Evolutionary conservation across 2,797 vertebrate species (phyloP).

Genomic region (Rhodeus uyekii): DNA sequence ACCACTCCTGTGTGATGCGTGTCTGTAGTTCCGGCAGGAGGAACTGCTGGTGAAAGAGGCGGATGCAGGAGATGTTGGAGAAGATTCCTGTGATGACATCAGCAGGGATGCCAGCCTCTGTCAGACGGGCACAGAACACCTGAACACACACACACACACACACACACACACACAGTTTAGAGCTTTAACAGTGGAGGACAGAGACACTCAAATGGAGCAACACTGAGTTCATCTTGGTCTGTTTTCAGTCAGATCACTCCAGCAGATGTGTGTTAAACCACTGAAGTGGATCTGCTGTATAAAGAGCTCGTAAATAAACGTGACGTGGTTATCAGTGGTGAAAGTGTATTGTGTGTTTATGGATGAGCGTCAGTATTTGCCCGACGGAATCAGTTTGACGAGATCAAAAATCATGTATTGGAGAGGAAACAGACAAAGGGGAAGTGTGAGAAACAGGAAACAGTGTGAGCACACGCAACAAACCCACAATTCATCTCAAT

Average conservation of each 20-base stretch:
- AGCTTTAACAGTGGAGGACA: not conserved
- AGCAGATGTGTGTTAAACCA: no score
- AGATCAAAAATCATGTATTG: not conserved
- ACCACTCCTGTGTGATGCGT: conserved; percentile 94
- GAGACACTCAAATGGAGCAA: not conserved
- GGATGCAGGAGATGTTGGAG: conserved; percentile 98
- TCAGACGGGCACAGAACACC: conserved; percentile 95
- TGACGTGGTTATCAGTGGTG: not conserved
- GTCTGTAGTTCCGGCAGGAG: conserved; percentile 92
- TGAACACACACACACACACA: conserved; percentile 55
- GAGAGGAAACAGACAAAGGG: not conserved
- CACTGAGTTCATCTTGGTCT: not conserved
- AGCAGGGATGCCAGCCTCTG: conserved; percentile 84
- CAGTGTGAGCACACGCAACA: not conserved
- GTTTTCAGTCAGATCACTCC: no score
- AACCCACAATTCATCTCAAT: not conserved
- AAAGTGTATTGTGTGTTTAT: not conserved
- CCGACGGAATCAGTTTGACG: not conserved
- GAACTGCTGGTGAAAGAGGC: conserved; percentile 93
- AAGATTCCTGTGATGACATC: conserved; percentile 96
- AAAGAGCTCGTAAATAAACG: no score
- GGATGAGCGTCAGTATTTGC: not conserved
- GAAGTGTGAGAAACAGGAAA: conserved; percentile 21
- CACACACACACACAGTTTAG: not conserved
- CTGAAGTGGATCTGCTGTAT: no score